Base-by-base conservation (phyloP, 2,888 invertebrate species). In the Hypolimnas misippus region DNA sequence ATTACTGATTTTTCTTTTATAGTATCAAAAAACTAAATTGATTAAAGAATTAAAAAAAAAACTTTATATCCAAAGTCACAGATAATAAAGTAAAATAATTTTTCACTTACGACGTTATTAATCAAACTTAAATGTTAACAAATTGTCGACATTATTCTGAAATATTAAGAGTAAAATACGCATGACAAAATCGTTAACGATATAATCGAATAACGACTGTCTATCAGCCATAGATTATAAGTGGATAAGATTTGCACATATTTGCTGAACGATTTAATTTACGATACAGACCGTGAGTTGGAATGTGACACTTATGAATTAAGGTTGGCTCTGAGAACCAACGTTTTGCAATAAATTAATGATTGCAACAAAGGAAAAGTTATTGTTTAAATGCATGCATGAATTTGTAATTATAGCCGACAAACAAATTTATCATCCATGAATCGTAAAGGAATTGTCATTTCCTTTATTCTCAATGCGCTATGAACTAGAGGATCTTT, bases 271-370 rank as follows among this genome's bases (percentile, higher is more conserved):
- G 44, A 53, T n/a, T 51, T 53, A 14, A 44, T 59, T 33, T 44
- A 16, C 52, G 35, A 59, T 46, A 35, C 52, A 33, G 53, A 53
- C 40, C 21, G 35, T 42, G 16, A 29, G 16, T 19, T 44, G 52
- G 59, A 33, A 59, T 59, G 59, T 8, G 53, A 53, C 25, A 33
- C 44, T 46, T 40, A 42, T 53, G 29, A 14, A 44, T 59, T 25
- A 53, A 59, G 38, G 38, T 51, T 50, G 16, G 16, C 10, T 19
- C n/a, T 29, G 51, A 16, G 17, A 59, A 25, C 21, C n/a, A 33
- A 53, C 44, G 10, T 17, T 53, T 53, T 19, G 25, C 46, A 44
- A n/a, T 33, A 52, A 52, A 42, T 59, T 52, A n/a, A n/a, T n/a
- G n/a, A n/a, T n/a, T n/a, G n/a, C n/a, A n/a, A n/a, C n/a, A n/a